Evolutionary conservation across 2,113 vertebrate species (phyloP).

Genomic region (Barnardius zonarius): DNA sequence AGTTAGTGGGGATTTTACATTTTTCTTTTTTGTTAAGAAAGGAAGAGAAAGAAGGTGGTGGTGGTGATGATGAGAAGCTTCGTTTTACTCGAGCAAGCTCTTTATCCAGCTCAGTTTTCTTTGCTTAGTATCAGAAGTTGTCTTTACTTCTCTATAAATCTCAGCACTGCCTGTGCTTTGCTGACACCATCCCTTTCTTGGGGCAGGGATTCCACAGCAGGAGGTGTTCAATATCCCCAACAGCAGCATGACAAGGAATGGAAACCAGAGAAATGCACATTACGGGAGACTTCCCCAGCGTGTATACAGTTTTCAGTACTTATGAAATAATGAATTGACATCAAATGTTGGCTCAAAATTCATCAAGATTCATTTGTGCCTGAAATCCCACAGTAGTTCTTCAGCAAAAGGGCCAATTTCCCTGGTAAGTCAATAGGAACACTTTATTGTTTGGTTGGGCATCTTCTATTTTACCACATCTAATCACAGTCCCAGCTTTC

Average conservation of each 20-base stretch:
- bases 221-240: conserved; percentile 26
- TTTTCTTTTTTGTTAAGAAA: neutral
- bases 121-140: conserved; percentile 29
- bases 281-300: neutral
- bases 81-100: neutral
- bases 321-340: neutral
- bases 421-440: neutral
- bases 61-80: neutral
- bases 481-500: neutral
- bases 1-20: conserved; percentile 43
- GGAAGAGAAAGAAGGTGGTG: neutral
- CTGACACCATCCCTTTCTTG: rapidly evolving
- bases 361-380: neutral
- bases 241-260: neutral
- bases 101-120: conserved; percentile 15
- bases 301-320: neutral
- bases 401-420: neutral
- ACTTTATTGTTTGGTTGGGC: neutral
- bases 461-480: neutral
- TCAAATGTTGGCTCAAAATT: neutral
- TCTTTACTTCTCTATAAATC: conserved; percentile 35
- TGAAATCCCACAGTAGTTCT: neutral
- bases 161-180: neutral
- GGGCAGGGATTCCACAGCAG: neutral
- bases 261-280: neutral